phyloP scores from a whole-genome alignment of 2,113 vertebrate species.

The Rattus norvegicus region GRCr8 NC_086039.1:139849501-139850000 shows the following conservation, averaged over 20 bases:
- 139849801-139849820: conserved; percentile 56
- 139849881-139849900: conserved; percentile 53
- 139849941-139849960: conserved; percentile 9
- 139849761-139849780: conserved; percentile 62
- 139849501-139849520: not conserved
- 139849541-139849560: conserved; percentile 38
- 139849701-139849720: conserved; percentile 45
- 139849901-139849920: conserved; percentile 40
- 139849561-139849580: not conserved
- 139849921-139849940: not conserved
- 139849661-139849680: conserved; percentile 48
- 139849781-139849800: conserved; percentile 51
- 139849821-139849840: conserved; percentile 58
- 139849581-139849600: not conserved
- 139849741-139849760: conserved; percentile 65
- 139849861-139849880: conserved; percentile 52
- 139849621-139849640: conserved; percentile 32
- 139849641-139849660: not conserved
- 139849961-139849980: conserved; percentile 19
- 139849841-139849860: conserved; percentile 34
- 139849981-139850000: conserved; percentile 20
- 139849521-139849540: conserved; percentile 31
- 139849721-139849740: conserved; percentile 57
- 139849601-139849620: conserved; percentile 41
- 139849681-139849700: conserved; percentile 31